A percentile compares a stretch with the other conserved stretches of the same genome.
Conservation (phyloP, 2,888 invertebrate genomes). For the Orchesellides sinensis region DNA sequence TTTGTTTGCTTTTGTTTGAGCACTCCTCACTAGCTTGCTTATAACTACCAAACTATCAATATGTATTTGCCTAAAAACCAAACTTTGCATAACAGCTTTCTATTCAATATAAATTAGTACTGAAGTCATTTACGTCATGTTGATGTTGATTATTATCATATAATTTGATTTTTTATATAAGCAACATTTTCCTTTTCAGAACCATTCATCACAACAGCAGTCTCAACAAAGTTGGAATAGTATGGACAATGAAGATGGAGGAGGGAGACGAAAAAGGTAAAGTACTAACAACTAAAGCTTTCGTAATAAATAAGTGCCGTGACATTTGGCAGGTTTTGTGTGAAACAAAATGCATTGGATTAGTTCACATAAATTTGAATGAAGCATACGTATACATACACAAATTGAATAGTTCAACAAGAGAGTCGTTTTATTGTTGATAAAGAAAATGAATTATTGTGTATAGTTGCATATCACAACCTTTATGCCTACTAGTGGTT, state of each 20-base stretch:
- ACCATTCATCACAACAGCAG: slow-evolving; percentile 71
- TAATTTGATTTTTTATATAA: slow-evolving; percentile 47
- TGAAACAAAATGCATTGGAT: not conserved
- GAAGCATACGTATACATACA: too few relatives aligned
- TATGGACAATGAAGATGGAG: slow-evolving; percentile 73
- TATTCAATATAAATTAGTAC: not conserved
- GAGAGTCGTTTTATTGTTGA: too few relatives aligned
- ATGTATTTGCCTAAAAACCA: too few relatives aligned
- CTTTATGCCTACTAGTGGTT: too few relatives aligned
- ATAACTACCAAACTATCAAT: too few relatives aligned
- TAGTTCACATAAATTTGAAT: too few relatives aligned
- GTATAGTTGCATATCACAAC: too few relatives aligned
- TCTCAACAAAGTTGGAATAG: slow-evolving; percentile 71
- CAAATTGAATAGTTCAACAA: too few relatives aligned
- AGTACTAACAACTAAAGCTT: not conserved
- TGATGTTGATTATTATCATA: slow-evolving; percentile 33
- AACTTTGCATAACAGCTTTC: not conserved
- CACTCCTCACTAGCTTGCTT: not conserved
- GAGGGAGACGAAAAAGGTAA: slow-evolving; percentile 74
- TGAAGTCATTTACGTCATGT: not conserved
- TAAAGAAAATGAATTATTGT: too few relatives aligned
- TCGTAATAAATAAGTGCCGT: not conserved
- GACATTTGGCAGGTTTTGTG: not conserved
- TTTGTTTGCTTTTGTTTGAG: too few relatives aligned
- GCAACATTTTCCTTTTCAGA: slow-evolving; percentile 64